These are phyloP conservation scores for Melieria omissa DNA, from an alignment of 2,888 invertebrate species.

Conservation along the genomic window DNA sequence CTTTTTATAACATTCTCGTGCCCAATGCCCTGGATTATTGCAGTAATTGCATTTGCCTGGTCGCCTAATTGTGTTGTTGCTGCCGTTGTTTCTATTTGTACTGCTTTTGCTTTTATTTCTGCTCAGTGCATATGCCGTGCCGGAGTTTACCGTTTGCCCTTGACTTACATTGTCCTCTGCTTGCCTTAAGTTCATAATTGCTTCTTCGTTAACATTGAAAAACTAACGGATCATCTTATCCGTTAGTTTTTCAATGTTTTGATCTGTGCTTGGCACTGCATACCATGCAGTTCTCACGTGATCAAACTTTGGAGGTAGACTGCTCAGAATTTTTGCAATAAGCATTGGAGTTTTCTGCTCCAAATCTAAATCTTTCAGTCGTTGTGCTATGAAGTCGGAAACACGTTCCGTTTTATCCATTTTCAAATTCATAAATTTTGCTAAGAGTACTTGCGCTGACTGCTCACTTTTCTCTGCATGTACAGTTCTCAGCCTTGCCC, in stretches of 20 bases:
- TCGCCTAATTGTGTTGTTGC: constrained; percentile 16
- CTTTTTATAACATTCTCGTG: constrained; percentile 24
- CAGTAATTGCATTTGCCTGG: constrained; percentile 38
- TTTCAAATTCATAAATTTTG: constrained; percentile 42
- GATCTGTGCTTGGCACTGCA: constrained; percentile 38
- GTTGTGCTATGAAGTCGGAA: constrained; percentile 41
- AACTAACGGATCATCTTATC: too few relatives aligned
- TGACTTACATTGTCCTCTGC: constrained; percentile 2
- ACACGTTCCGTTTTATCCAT: constrained; percentile 38
- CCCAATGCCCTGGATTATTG: constrained; percentile 28
- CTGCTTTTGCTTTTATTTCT: constrained; percentile 22
- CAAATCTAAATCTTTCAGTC: constrained; percentile 40
- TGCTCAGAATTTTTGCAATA: constrained; percentile 41
- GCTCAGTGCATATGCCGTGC: constrained; percentile 16
- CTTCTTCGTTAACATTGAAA: constrained; percentile 37
- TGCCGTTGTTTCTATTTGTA: constrained; percentile 4
- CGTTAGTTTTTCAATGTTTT: constrained; percentile 42
- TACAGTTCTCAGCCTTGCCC: constrained; percentile 41
- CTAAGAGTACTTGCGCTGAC: constrained; percentile 40
- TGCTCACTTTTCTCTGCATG: constrained; percentile 43
- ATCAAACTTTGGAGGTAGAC: constrained; percentile 40
- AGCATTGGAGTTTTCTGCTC: constrained; percentile 40
- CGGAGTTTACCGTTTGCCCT: not conserved
- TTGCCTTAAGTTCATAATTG: constrained; percentile 27
- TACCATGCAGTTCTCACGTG: constrained; percentile 46